phyloP scores from a whole-genome alignment of 2,113 vertebrate species.

The Peromyscus leucopus region DNA sequence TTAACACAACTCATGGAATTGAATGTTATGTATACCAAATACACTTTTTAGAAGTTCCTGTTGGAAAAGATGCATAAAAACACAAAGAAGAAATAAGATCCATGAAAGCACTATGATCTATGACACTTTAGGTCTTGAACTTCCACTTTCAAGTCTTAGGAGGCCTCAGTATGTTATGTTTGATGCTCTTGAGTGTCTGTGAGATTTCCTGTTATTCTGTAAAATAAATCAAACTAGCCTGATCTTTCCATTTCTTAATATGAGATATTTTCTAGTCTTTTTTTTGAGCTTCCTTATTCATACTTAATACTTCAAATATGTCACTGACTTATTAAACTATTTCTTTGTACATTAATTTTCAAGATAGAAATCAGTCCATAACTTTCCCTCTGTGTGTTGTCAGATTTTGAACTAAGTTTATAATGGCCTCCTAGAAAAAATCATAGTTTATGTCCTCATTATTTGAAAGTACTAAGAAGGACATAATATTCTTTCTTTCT shows the following conservation, averaged over 20 bases:
- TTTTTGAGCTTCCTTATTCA: background rate
- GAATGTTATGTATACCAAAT: background rate
- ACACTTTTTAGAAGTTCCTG: background rate
- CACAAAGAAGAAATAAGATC: background rate
- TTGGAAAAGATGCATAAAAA: background rate
- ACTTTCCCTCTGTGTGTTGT: background rate
- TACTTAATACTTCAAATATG: background rate
- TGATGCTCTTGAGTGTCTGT: background rate
- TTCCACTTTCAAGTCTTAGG: background rate
- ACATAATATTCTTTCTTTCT: background rate
- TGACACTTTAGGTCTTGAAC: background rate
- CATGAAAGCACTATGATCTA: background rate
- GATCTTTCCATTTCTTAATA: background rate
- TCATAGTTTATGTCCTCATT: fast-evolving
- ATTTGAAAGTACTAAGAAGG: background rate
- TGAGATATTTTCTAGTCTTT: background rate
- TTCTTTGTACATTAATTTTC: background rate
- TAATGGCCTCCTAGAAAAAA: background rate
- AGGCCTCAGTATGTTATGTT: background rate
- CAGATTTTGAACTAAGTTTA: background rate
- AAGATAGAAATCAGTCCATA: background rate
- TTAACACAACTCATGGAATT: background rate
- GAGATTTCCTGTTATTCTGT: background rate
- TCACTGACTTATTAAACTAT: background rate
- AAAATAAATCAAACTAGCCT: background rate